Base-by-base conservation (phyloP, 2,888 invertebrate species). In the Uloborus plumipes region DNA sequence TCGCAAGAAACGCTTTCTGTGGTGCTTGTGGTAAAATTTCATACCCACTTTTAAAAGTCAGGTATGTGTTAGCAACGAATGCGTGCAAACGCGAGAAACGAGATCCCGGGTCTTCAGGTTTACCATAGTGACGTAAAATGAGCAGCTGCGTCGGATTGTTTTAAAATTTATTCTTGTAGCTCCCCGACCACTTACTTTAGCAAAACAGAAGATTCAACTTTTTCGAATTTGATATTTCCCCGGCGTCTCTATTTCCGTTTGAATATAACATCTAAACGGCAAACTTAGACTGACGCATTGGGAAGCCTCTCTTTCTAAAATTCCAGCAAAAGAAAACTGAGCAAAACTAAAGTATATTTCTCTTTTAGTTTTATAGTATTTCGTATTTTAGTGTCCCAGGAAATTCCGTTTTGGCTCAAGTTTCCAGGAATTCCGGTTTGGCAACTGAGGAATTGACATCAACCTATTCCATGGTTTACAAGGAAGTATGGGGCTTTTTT, bases 251-350 rank as follows among this genome's bases (percentile, higher is more conserved):
- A 80, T 80, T 74, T 80, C 80, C 80, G 80, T 80, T 74, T 80
- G 80, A 80, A 80, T 80, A 80, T 80, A 73, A 80, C 80, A 80
- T 80, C 80, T 80, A 80, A 80, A 80, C 80, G 73, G 80, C 73
- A 80, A 79, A 79, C 72, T 73, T 79, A 72, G 79, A 79, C 67
- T 47, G 67, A 67, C 77, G 66, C 79, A 59, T n/a, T 49, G 74
- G 74, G 67, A 79, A 74, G 64, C 69, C 72, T 79, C 55, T 79
- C 61, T 69, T 65, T 74, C 80, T 62, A 69, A 80, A 80, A 80
- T 80, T 74, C 80, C 64, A 61, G 67, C 69, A 67, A 70, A 77
- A 70, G 39, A 39, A 39, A 39, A 39, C 39, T 39, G 39, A 77
- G 51, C 61, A 76, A 74, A 80, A 20, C 55, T 49, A 64, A 66